phyloP scores from a whole-genome alignment of 1,140 invertebrate genomes.

The Gonatopus flavifemur region DNA sequence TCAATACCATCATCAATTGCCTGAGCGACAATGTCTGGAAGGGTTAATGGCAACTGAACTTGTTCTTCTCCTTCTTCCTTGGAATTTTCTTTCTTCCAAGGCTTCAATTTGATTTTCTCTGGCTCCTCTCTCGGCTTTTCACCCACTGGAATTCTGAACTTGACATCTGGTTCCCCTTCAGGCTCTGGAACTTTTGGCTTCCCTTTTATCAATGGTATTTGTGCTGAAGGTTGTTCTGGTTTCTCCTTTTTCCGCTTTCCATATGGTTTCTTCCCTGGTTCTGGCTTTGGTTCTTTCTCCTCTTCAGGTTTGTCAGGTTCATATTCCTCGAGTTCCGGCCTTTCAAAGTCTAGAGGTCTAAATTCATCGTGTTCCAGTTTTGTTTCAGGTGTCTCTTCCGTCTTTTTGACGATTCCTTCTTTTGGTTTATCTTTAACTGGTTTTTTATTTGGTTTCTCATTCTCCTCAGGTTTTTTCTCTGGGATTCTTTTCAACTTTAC shows the following conservation, averaged over 20 bases:
- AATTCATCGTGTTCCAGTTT: conserved; percentile 46
- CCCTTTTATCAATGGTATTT: conserved; percentile 58
- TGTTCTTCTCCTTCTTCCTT: conserved; percentile 44
- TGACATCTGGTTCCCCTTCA: conserved; percentile 59
- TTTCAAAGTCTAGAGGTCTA: conserved; percentile 56
- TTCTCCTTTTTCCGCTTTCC: conserved; percentile 57
- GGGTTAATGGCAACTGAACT: conserved; percentile 32
- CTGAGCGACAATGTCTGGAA: conserved; percentile 26
- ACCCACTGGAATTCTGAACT: conserved; percentile 61
- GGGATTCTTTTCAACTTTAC: conserved; percentile 60
- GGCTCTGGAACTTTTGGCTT: conserved; percentile 58
- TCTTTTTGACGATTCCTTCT: conserved; percentile 34
- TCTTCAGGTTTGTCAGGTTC: conserved; percentile 41
- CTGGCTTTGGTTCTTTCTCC: conserved; percentile 45
- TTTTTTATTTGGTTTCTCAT: conserved; percentile 35
- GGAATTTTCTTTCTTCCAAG: conserved; percentile 55
- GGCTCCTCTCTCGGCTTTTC: conserved; percentile 59
- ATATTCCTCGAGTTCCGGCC: conserved; percentile 50
- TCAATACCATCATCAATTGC: too few species aligned
- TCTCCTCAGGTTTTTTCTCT: conserved; percentile 42
- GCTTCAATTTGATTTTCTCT: conserved; percentile 60
- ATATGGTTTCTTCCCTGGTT: conserved; percentile 51
- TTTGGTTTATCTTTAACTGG: conserved; percentile 30
- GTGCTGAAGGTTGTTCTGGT: conserved; percentile 57
- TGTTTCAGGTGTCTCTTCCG: conserved; percentile 37